Conservation (phyloP, 1,140 invertebrate genomes). For the Lepidostoma basale region DNA sequence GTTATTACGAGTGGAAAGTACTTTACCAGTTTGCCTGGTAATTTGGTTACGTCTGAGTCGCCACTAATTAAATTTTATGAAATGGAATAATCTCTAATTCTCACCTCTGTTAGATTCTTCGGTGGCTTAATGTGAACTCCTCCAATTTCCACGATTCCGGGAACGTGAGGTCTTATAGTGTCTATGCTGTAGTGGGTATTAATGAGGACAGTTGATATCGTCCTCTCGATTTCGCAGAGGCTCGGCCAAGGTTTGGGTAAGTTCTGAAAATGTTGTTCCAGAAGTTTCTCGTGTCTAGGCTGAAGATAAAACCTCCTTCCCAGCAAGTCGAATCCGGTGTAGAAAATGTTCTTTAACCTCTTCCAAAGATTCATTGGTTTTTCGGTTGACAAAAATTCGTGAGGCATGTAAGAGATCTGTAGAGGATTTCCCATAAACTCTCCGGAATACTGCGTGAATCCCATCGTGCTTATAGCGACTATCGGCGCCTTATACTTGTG, state of each 20-base stretch:
- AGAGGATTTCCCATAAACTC: slow-evolving; percentile 58
- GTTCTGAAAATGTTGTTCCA: slow-evolving; percentile 49
- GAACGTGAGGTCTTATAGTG: slow-evolving; percentile 57
- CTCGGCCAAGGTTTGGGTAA: slow-evolving; percentile 48
- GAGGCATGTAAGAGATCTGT: slow-evolving; percentile 42
- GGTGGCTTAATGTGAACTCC: slow-evolving; percentile 58
- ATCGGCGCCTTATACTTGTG: slow-evolving; percentile 54
- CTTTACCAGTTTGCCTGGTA: too few relatives aligned
- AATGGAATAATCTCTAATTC: background rate
- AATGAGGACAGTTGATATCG: slow-evolving; percentile 63
- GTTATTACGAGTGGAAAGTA: too few relatives aligned
- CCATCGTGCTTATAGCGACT: slow-evolving; percentile 52
- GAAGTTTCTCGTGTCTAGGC: slow-evolving; percentile 46
- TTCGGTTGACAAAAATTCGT: slow-evolving; percentile 34
- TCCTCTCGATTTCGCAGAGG: slow-evolving; percentile 58
- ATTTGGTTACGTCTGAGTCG: slow-evolving; percentile 6
- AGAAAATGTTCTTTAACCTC: slow-evolving; percentile 34
- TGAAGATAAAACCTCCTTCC: slow-evolving; percentile 38
- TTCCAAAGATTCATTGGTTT: slow-evolving; percentile 35
- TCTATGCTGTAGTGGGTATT: slow-evolving; percentile 60
- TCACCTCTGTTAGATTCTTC: slow-evolving; percentile 53
- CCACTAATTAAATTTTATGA: slow-evolving; percentile 26
- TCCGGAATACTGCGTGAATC: slow-evolving; percentile 50
- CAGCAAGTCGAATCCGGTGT: slow-evolving; percentile 36
- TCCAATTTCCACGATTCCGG: slow-evolving; percentile 59